phyloP scores from a whole-genome alignment of 2,113 vertebrate genomes.

The Sminthopsis crassicaudata region DNA sequence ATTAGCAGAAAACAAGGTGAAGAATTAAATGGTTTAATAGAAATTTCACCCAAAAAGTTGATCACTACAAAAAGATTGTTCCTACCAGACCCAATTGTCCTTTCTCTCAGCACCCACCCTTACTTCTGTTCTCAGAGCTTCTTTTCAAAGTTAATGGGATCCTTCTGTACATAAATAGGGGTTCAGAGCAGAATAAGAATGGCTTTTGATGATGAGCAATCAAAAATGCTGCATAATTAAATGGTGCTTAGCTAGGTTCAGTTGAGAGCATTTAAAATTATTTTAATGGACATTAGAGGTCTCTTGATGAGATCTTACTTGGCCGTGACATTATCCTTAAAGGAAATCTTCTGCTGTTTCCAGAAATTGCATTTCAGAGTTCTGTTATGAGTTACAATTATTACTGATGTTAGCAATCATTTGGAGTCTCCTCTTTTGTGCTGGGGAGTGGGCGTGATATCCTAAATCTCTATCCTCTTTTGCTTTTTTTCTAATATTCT shows the following conservation, averaged over 20 bases:
- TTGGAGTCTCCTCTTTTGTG: slow-evolving; percentile 34
- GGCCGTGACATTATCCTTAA: slow-evolving; percentile 52
- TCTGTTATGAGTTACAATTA: not conserved
- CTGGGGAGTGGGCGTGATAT: not conserved
- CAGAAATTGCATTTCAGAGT: slow-evolving; percentile 35
- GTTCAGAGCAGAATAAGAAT: slow-evolving; percentile 17
- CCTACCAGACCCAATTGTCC: not conserved
- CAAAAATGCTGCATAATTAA: slow-evolving; percentile 59
- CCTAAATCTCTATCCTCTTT: not conserved
- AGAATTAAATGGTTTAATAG: not conserved
- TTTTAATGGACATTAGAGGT: slow-evolving; percentile 61
- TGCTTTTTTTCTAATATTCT: not conserved
- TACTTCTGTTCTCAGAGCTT: slow-evolving; percentile 27
- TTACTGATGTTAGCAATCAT: slow-evolving; percentile 23
- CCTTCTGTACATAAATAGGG: not conserved
- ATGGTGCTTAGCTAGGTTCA: slow-evolving; percentile 47
- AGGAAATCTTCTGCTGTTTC: slow-evolving; percentile 39
- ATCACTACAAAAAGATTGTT: not conserved
- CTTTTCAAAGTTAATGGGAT: slow-evolving; percentile 7
- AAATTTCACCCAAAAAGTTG: slow-evolving; percentile 34
- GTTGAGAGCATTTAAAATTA: slow-evolving; percentile 66
- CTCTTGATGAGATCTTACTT: slow-evolving; percentile 67
- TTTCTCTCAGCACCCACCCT: not conserved
- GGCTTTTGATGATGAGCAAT: slow-evolving; percentile 46
- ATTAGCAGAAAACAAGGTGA: slow-evolving; percentile 48